Evolutionary conservation across 2,888 invertebrate genomes (phyloP).

Genomic region (Allygus modestus): DNA sequence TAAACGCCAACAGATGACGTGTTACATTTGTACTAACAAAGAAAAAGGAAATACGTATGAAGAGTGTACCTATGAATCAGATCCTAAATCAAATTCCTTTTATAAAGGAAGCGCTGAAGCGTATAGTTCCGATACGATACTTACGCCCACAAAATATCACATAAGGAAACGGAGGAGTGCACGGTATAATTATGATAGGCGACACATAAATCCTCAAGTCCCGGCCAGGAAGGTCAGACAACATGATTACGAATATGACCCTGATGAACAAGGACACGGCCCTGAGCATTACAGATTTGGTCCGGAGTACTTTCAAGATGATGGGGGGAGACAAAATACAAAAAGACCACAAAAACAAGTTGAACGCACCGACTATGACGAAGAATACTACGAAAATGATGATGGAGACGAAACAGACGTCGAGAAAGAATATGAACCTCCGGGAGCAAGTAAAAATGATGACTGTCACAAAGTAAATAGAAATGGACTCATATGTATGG

Average conservation of each 20-base stretch:
- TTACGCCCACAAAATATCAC: conserved; percentile 41
- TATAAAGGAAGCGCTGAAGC: conserved; percentile 71
- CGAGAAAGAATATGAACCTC: conserved; percentile 53
- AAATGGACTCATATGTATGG: conserved; percentile 77
- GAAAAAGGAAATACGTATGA: conserved; percentile 87
- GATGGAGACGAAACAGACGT: conserved; percentile 63
- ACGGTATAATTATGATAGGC: conserved; percentile 1
- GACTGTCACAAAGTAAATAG: conserved; percentile 73
- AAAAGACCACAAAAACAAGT: background rate
- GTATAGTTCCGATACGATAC: conserved; percentile 64
- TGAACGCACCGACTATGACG: conserved; percentile 54
- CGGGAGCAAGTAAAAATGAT: conserved; percentile 63
- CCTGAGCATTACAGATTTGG: conserved; percentile 72
- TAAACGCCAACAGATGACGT: conserved; percentile 72
- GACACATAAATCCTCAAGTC: background rate
- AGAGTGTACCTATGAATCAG: conserved; percentile 87
- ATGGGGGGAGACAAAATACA: background rate
- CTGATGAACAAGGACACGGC: conserved; percentile 54
- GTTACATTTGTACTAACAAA: conserved; percentile 85
- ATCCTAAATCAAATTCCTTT: conserved; percentile 81
- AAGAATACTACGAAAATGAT: conserved; percentile 59
- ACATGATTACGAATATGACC: conserved; percentile 65
- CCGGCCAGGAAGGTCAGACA: conserved; percentile 60
- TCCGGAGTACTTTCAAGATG: conserved; percentile 72
- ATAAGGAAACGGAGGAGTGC: conserved; percentile 32